Evolutionary conservation across 2,797 vertebrate genomes (phyloP).

Genomic region (Spheniscus humboldti): DNA sequence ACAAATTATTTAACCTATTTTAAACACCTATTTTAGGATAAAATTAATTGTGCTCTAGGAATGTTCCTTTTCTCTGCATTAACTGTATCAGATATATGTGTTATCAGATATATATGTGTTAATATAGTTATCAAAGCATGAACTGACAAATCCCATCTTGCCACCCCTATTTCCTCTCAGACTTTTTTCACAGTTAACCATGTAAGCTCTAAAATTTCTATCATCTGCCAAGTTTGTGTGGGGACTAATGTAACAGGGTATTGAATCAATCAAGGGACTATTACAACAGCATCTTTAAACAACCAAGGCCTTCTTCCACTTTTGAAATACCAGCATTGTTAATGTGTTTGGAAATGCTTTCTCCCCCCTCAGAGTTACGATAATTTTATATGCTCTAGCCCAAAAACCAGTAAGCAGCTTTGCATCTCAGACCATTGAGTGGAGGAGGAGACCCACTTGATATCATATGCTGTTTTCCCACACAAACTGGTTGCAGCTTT

Average conservation of each 20-base stretch:
- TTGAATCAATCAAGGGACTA: background rate
- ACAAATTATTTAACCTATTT: background rate
- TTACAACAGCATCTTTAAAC: background rate
- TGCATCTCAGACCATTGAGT: background rate
- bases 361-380: too few relatives aligned
- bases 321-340: background rate
- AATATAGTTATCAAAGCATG: background rate
- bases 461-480: background rate
- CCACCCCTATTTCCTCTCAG: background rate
- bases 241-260: accelerated
- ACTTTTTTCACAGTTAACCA: background rate
- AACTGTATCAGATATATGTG: background rate
- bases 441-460: background rate
- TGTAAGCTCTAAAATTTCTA: background rate
- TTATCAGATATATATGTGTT: background rate
- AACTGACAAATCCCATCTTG: background rate
- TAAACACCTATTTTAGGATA: background rate
- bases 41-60: background rate
- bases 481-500: background rate
- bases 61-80: background rate
- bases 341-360: background rate
- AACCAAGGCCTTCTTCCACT: background rate
- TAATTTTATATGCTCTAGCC: background rate
- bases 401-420: background rate
- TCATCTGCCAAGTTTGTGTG: background rate